phyloP scores from a whole-genome alignment of 1,140 invertebrate species.

The Odontomachus brunneus region DNA sequence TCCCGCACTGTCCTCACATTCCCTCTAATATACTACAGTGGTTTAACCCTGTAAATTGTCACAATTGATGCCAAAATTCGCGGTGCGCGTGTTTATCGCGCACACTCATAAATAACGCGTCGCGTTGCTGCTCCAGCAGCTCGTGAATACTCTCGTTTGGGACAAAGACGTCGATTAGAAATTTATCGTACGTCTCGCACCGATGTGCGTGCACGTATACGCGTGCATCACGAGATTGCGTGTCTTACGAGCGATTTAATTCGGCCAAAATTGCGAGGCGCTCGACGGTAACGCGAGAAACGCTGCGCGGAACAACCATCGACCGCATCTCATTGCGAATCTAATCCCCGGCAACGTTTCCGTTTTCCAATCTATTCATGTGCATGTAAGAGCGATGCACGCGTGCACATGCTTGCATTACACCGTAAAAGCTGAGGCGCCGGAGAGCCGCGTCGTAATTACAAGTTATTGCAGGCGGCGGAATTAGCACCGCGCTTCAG shows the following conservation, averaged over 20 bases:
- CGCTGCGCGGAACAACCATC: too few relatives aligned
- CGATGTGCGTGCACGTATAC: too few relatives aligned
- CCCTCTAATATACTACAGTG: slow-evolving; percentile 4
- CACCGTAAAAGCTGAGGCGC: too few relatives aligned
- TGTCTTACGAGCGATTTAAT: neutral
- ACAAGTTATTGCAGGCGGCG: too few relatives aligned
- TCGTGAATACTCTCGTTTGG: slow-evolving; percentile 9
- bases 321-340: too few relatives aligned
- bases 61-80: slow-evolving; percentile 29
- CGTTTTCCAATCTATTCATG: too few relatives aligned
- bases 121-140: neutral
- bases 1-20: neutral
- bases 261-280: neutral
- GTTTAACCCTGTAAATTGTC: slow-evolving; percentile 20
- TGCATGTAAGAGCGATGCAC: too few relatives aligned
- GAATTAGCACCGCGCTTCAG: too few relatives aligned
- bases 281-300: neutral
- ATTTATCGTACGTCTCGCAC: slow-evolving; percentile 2
- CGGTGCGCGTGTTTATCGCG: slow-evolving; percentile 5
- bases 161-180: slow-evolving; percentile 42
- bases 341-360: too few relatives aligned
- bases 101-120: neutral
- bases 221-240: neutral
- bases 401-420: too few relatives aligned
- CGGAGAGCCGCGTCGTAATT: too few relatives aligned